Base-by-base conservation (phyloP, 2,113 vertebrate genomes). In the Istiophorus platypterus region DNA sequence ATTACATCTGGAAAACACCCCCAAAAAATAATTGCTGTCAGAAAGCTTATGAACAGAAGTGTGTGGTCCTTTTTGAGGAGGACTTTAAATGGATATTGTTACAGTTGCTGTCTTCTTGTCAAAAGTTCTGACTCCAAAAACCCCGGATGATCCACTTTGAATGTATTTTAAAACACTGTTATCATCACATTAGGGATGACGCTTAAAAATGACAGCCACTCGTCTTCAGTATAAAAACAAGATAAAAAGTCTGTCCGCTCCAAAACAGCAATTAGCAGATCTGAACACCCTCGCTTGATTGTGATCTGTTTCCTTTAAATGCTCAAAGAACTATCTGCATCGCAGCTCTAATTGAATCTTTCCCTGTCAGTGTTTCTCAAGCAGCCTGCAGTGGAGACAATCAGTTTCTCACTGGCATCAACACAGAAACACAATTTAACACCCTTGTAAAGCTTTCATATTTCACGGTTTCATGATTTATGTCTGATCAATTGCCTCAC, bases 281-380 rank as follows among this genome's bases (percentile, higher is more conserved):
- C 87, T 70, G 80, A 85, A 63, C 82, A 78, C 81, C 80, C 81
- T 66, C 26, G 75, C 72, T 76, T 90, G 88, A 91, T 91, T 92
- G 87, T 89, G 79, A 92, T 90, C 84, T 77, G 85, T 91, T 87
- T 91, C 82, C 89, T 89, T 92, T 91, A 94, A 92, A 90, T 87
- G 87, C 91, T 89, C 82, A 84, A 82, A 92, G 86, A 89, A 85
- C 80, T 88, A 77, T 89, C 83, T 92, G 86, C 84, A 88, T 91
- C 72, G 65, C 76, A 67, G 87, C 90, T 77, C 77, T 93, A 92
- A 93, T 92, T 93, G 91, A 93, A 93, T 92, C 86, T 91, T 72
- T 92, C 79, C 69, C 81, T 81, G 72, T 76, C 83, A 82, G 82
- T 78, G 72, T 91, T 85, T 90, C 76, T 85, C 85, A 84, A 87